Evolutionary conservation across 64 coral and sea anemone species (phyloP).

Genomic region (Stylophora pistillata): DNA sequence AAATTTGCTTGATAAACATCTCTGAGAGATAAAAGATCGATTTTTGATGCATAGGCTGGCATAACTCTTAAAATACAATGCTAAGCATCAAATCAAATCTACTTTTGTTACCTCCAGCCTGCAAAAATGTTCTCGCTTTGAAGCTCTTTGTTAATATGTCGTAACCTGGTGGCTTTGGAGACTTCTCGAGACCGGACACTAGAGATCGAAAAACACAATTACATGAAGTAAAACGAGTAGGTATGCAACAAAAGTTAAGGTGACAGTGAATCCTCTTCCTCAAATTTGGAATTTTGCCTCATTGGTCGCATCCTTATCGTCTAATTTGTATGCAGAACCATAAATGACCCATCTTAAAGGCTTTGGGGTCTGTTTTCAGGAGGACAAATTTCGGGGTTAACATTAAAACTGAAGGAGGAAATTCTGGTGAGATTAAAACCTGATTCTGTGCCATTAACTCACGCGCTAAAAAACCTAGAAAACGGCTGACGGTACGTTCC

Average conservation of each 20-base stretch:
- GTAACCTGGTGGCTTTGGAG: slow-evolving; percentile 47
- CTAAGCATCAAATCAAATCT: not conserved
- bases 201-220: not conserved
- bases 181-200: not conserved
- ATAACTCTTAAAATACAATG: not conserved
- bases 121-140: slow-evolving; percentile 44
- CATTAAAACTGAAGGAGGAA: too few species aligned
- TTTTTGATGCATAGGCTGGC: not conserved
- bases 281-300: too few species aligned
- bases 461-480: too few species aligned
- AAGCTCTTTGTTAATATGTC: slow-evolving; percentile 48
- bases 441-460: too few species aligned
- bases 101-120: slow-evolving; percentile 43
- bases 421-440: too few species aligned
- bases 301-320: too few species aligned
- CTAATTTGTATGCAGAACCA: too few species aligned
- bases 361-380: not conserved
- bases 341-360: not conserved
- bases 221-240: too few species aligned
- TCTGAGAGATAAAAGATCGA: not conserved
- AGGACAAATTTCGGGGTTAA: too few species aligned
- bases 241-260: too few species aligned
- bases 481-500: too few species aligned
- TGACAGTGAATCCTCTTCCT: too few species aligned
- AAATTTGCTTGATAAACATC: not conserved